Evolutionary conservation across 2,888 invertebrate genomes (phyloP), one percentile per base, ranked within the genome.

Genomic region (Oegoconia quadripuncta): DNA sequence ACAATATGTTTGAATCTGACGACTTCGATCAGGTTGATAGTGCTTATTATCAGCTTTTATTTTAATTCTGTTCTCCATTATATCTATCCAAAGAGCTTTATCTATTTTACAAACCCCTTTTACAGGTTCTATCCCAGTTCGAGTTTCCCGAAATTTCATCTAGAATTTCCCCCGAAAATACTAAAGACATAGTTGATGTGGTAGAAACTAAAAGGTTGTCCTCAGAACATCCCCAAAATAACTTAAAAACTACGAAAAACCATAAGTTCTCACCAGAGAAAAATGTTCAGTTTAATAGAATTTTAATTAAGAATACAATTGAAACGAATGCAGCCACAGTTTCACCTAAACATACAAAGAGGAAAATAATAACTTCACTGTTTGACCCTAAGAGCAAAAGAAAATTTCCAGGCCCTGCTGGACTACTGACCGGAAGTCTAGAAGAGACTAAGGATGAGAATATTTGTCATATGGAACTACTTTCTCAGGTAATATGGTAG

Each of bases 391-490:
- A 74, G 49, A 77, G 56, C 31, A 84, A 87, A 54, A 69, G 87
- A 48, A 87, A 86, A 44, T 87, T 87, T 44, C 87, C 87, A 11
- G 87, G 87, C 0, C 87, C 87, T 13, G 87, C 87, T 29, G 87
- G 87, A 0, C 51, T 87, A 11, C 57, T 87, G n/a, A 70, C 68
- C 38, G 74, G 76, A 15, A 65, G 52, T 11, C 56, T 82, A 39
- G 64, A 74, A 48, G 72, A 75, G 39, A 66, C 64, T 29, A 69
- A 66, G 34, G 74, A 83, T 65, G 75, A 82, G 42, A 64, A 50
- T 44, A 62, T 79, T 46, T 67, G 74, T 42, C 73, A 78, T 30
- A 69, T 86, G 43, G 84, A 87, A 53, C 48, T 87, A 29, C 59
- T 84, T 11, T 84, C 87, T 39, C 87, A 87, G 78, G 87, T 87